These are phyloP conservation scores for Lepidochitona cinerea DNA, from an alignment of 2,888 invertebrate genomes.

Conservation along the genomic window DNA sequence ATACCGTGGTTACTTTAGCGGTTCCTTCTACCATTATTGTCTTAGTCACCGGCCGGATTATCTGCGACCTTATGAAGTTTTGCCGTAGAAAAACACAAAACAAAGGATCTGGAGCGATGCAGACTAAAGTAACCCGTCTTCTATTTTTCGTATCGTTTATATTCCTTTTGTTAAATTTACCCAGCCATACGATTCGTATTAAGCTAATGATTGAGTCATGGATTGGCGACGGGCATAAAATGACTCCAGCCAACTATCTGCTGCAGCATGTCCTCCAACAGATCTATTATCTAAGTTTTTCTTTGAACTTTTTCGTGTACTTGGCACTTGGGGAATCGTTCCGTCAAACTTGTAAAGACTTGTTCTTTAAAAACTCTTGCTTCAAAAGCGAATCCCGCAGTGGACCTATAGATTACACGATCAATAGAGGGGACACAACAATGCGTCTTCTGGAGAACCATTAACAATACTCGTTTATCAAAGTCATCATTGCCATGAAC, in stretches of 20 bases:
- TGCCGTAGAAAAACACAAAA: background rate
- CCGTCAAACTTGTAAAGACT: constrained; percentile 12
- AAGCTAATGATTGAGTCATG: background rate
- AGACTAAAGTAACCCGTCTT: constrained; percentile 19
- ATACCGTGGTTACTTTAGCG: constrained; percentile 21
- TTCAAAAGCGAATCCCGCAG: no score
- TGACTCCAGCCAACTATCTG: constrained; percentile 7
- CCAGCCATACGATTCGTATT: constrained; percentile 17
- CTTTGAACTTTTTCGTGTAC: constrained; percentile 23
- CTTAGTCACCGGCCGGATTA: constrained; percentile 14
- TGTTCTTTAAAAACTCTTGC: constrained; percentile 3
- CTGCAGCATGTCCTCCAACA: constrained; percentile 18
- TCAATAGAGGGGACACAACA: no score
- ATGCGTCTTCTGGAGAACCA: no score
- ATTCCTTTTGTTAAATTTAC: constrained; percentile 21
- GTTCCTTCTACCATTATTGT: constrained; percentile 19
- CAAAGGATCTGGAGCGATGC: background rate
- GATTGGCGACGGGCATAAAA: constrained; percentile 1
- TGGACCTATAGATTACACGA: no score
- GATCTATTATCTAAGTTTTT: constrained; percentile 23
- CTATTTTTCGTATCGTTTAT: constrained; percentile 21
- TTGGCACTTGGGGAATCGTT: constrained; percentile 26
- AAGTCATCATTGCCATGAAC: no score
- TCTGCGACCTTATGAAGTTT: background rate
- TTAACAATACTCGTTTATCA: no score